These are phyloP conservation scores for Drymonia ruficornis DNA, from an alignment of 2,888 invertebrate species.

Conservation along the genomic window DNA sequence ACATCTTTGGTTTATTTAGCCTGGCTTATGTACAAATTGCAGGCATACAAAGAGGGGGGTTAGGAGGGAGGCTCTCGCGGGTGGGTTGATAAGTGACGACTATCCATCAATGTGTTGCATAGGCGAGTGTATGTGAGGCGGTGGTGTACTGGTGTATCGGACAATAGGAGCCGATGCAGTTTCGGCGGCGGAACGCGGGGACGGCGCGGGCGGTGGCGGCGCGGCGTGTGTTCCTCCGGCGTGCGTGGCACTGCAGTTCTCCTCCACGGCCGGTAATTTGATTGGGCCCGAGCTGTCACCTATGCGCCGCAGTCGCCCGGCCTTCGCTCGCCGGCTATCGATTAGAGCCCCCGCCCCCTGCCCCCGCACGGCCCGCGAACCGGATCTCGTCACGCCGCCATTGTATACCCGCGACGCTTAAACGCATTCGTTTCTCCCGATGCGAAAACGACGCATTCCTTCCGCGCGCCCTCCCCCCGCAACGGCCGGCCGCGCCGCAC, in stretches of 20 bases:
- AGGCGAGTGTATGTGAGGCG: conserved; percentile 47
- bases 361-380: conserved; percentile 80
- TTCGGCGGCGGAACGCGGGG: conserved; percentile 54
- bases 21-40: conserved; percentile 55
- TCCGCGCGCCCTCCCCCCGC: conserved; percentile 78
- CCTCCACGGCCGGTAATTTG: conserved; percentile 81
- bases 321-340: conserved; percentile 84
- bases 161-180: conserved; percentile 56
- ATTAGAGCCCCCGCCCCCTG: conserved; percentile 78
- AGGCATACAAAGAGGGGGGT: conserved; percentile 44
- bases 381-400: conserved; percentile 85
- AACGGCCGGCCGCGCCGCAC: conserved; percentile 58
- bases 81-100: conserved; percentile 62
- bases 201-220: conserved; percentile 46
- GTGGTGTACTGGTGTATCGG: conserved; percentile 53
- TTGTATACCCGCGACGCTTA: conserved; percentile 85
- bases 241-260: conserved; percentile 76
- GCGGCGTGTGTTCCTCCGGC: conserved; percentile 59
- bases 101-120: conserved; percentile 68
- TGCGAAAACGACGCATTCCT: conserved; percentile 85
- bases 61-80: conserved; percentile 53
- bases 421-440: conserved; percentile 85
- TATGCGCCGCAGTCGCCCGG: conserved; percentile 83
- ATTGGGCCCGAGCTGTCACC: conserved; percentile 84
- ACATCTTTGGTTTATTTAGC: conserved; percentile 28